These are phyloP conservation scores for Turritopsis rubra DNA, from an alignment of 30 jellyfish, hydroid and myxozoan genomes.

Conservation along the genomic window DNA sequence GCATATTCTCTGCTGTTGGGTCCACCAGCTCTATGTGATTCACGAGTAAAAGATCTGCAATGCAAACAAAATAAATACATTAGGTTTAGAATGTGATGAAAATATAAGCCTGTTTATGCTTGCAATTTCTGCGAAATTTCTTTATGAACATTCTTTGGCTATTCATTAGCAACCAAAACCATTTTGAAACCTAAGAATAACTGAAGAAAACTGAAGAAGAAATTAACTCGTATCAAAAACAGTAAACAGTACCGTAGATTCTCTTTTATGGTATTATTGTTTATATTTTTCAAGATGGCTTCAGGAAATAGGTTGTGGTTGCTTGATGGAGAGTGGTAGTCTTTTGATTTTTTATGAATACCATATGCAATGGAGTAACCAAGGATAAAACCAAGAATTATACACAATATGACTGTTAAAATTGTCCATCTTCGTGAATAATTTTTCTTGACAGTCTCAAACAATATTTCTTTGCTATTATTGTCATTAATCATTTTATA, in stretches of 20 bases:
- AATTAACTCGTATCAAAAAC: too few species aligned
- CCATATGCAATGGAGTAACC: not conserved
- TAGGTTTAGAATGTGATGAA: too few species aligned
- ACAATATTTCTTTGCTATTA: not conserved
- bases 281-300: not conserved
- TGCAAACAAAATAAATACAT: not conserved
- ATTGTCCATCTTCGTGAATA: not conserved
- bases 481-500: not conserved
- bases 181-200: too few species aligned
- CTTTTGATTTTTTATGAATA: constrained; percentile 2
- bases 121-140: not conserved
- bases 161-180: too few species aligned
- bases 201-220: too few species aligned
- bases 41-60: constrained; percentile 24
- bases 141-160: not conserved
- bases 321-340: not conserved
- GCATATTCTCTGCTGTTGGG: constrained; percentile 3
- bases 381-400: constrained; percentile 3
- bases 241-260: constrained; percentile 1
- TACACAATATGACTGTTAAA: not conserved
- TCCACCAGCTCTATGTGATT: constrained; percentile 38
- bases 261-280: not conserved
- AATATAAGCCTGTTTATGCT: not conserved
- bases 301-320: not conserved
- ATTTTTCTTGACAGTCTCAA: not conserved